Evolutionary conservation across 2,113 vertebrate genomes (phyloP).

Genomic region (Callipepla californica): DNA sequence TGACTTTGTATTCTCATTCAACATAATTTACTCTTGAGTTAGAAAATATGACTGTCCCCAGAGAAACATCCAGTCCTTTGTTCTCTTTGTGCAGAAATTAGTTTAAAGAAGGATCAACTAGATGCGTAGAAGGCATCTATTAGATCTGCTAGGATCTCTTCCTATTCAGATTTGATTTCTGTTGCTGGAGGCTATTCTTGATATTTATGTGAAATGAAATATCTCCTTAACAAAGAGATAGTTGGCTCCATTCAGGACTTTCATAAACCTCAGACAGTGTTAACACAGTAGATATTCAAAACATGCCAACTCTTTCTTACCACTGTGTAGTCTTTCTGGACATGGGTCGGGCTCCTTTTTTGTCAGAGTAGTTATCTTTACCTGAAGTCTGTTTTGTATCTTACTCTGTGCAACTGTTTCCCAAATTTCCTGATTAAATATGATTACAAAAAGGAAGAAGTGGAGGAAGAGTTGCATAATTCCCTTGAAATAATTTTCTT

Average conservation of each 20-base stretch:
- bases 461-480: neutral
- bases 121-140: slow-evolving; percentile 49
- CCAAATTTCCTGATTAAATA: neutral
- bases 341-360: neutral
- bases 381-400: neutral
- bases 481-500: neutral
- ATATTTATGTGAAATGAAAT: slow-evolving; percentile 69
- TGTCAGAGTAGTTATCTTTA: neutral
- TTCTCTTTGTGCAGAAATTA: slow-evolving; percentile 72
- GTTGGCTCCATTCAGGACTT: slow-evolving; percentile 46
- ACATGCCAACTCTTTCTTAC: slow-evolving; percentile 37
- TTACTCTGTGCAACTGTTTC: neutral
- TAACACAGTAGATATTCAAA: slow-evolving; percentile 33
- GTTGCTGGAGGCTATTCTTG: slow-evolving; percentile 68
- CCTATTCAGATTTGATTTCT: slow-evolving; percentile 66
- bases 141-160: slow-evolving; percentile 72
- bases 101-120: slow-evolving; percentile 62
- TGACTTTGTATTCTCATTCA: slow-evolving; percentile 52
- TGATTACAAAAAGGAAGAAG: neutral
- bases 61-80: slow-evolving; percentile 65
- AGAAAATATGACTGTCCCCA: slow-evolving; percentile 61
- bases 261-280: slow-evolving; percentile 22
- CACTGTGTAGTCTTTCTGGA: neutral
- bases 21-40: slow-evolving; percentile 60
- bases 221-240: slow-evolving; percentile 39